Conservation (phyloP, 2,113 vertebrate genomes). For the Suricata suricatta region DNA sequence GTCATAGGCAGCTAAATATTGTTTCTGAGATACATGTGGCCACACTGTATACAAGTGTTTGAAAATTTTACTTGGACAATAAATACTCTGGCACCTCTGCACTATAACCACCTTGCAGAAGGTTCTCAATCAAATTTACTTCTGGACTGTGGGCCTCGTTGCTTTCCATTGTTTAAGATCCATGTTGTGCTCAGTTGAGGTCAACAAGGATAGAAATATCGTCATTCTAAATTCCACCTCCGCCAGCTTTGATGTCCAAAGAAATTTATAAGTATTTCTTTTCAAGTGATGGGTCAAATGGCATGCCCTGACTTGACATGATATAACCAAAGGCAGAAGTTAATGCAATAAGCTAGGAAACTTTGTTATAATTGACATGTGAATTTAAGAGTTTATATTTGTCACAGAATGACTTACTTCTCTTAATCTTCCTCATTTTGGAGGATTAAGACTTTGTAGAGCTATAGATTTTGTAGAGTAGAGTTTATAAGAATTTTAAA, state of each 20-base stretch:
- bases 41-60: neutral
- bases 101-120: neutral
- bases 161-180: neutral
- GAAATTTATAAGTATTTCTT: conserved; percentile 62
- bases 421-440: conserved; percentile 39
- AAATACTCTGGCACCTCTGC: neutral
- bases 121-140: neutral
- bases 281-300: conserved; percentile 60
- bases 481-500: neutral
- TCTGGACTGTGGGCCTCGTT: neutral
- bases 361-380: conserved; percentile 63
- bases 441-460: conserved; percentile 7
- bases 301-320: conserved; percentile 24
- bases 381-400: conserved; percentile 57
- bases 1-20: neutral
- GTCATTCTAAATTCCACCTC: conserved; percentile 29
- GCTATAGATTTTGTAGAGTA: neutral
- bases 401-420: conserved; percentile 64
- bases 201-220: neutral
- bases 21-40: neutral
- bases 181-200: neutral
- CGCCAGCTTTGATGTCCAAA: conserved; percentile 48
- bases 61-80: neutral
- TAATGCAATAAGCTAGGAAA: conserved; percentile 48
- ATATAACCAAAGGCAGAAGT: conserved; percentile 67